These are phyloP conservation scores for Syritta pipiens DNA, from an alignment of 2,888 invertebrate species.

Conservation along the genomic window DNA sequence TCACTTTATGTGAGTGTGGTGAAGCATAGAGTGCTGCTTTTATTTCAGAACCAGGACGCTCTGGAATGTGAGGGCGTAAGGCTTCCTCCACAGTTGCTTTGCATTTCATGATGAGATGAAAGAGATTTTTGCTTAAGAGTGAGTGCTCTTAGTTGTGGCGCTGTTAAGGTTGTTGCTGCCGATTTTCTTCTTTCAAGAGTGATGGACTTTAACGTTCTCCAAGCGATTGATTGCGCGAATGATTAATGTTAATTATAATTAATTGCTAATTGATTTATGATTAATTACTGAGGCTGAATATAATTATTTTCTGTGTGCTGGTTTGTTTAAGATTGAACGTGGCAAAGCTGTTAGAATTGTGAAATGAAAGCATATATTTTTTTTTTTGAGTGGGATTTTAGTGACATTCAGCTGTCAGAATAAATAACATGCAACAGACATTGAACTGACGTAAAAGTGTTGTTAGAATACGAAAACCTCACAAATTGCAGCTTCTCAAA, in stretches of 20 bases:
- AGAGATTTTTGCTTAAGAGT: conserved; percentile 1
- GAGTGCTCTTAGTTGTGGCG: not conserved
- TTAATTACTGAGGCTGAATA: conserved; percentile 19
- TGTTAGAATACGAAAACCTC: no score
- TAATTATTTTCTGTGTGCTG: not conserved
- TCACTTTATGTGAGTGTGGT: conserved; percentile 18
- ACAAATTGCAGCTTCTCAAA: no score
- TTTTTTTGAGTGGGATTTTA: not conserved
- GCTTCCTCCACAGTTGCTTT: not conserved
- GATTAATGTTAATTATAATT: conserved; percentile 46
- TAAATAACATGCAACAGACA: not conserved
- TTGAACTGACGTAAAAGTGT: not conserved
- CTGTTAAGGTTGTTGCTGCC: not conserved
- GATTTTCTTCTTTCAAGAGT: not conserved
- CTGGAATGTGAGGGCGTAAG: conserved; percentile 19
- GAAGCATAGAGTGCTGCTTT: conserved; percentile 20
- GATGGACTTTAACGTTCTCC: conserved; percentile 15
- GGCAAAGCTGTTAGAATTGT: conserved; percentile 11
- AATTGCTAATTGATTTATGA: conserved; percentile 49
- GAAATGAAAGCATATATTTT: not conserved
- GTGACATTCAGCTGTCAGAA: conserved; percentile 17
- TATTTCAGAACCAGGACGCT: not conserved
- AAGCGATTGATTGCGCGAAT: conserved; percentile 30
- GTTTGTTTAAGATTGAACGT: conserved; percentile 29
- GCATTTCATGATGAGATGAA: conserved; percentile 1